These are phyloP conservation scores for Spheniscus humboldti DNA, from an alignment of 2,797 vertebrate genomes.

Conservation along the genomic window DNA sequence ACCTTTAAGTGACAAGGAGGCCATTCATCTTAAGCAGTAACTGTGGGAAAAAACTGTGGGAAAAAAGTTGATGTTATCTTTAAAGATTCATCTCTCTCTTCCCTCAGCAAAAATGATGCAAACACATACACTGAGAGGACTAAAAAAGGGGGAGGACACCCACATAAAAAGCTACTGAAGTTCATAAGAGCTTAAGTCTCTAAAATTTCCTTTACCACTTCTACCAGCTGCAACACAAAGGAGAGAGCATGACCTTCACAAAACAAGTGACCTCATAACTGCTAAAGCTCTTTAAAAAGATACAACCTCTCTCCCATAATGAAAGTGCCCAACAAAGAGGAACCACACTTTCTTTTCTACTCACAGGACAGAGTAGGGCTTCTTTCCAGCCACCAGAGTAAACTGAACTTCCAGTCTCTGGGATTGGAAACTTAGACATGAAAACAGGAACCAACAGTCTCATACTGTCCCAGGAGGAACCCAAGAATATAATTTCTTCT, in stretches of 20 bases:
- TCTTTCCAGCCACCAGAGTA: background rate
- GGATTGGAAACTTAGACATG: background rate
- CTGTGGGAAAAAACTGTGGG: background rate
- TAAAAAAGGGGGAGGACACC: accelerated
- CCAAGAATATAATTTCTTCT: background rate
- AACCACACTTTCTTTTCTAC: background rate
- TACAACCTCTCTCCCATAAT: background rate
- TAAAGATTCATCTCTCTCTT: background rate
- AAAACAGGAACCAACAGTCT: background rate
- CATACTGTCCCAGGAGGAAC: background rate
- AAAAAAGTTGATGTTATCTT: background rate
- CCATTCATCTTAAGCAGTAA: background rate
- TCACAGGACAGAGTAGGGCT: background rate
- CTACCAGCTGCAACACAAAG: background rate
- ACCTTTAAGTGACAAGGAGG: background rate
- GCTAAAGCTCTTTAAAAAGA: background rate
- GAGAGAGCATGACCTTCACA: background rate
- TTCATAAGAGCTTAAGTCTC: background rate
- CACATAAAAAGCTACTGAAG: background rate
- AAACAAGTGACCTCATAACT: background rate
- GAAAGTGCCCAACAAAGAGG: background rate
- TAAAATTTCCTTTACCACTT: background rate
- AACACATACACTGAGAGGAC: background rate
- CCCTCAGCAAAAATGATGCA: background rate
- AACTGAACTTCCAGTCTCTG: background rate